These are phyloP conservation scores for Scomber japonicus DNA, from an alignment of 2,113 vertebrate species.

Conservation along the genomic window DNA sequence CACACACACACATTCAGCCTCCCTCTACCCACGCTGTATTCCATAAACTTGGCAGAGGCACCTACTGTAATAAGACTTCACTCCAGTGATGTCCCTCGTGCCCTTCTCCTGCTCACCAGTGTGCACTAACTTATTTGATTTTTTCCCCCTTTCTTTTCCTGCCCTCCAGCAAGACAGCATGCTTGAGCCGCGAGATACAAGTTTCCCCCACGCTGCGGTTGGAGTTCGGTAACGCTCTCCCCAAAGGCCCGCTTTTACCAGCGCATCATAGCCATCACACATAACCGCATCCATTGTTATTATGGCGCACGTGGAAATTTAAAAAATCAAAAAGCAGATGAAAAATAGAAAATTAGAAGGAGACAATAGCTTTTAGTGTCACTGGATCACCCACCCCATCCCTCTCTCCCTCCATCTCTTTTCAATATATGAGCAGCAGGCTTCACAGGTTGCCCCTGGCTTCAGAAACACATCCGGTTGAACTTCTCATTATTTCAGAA, in stretches of 20 bases:
- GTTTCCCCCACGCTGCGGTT: constrained; percentile 29
- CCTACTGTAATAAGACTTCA: constrained; percentile 71
- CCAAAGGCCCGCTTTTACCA: constrained; percentile 28
- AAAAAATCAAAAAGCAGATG: constrained; percentile 7
- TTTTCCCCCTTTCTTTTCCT: not conserved
- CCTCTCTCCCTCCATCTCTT: constrained; percentile 5
- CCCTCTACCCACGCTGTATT: constrained; percentile 46
- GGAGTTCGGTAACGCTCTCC: constrained; percentile 34
- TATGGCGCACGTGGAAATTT: constrained; percentile 38
- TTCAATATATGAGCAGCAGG: constrained; percentile 2
- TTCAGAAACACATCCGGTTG: constrained; percentile 31
- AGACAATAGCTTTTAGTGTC: constrained; percentile 22
- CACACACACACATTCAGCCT: constrained; percentile 14
- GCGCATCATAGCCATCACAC: constrained; percentile 29
- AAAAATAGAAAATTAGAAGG: not conserved
- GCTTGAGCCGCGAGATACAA: constrained; percentile 47
- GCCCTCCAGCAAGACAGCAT: constrained; percentile 37
- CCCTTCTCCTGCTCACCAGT: constrained; percentile 72
- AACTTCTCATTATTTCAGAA: constrained; percentile 68
- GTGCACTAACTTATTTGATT: constrained; percentile 64
- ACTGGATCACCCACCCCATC: not conserved
- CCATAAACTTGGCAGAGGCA: constrained; percentile 72
- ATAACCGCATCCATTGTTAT: constrained; percentile 38
- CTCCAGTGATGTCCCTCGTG: constrained; percentile 72
- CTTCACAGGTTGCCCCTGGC: constrained; percentile 49